Conservation (phyloP, 2,888 invertebrate genomes). For the Campoletis raptor region DNA sequence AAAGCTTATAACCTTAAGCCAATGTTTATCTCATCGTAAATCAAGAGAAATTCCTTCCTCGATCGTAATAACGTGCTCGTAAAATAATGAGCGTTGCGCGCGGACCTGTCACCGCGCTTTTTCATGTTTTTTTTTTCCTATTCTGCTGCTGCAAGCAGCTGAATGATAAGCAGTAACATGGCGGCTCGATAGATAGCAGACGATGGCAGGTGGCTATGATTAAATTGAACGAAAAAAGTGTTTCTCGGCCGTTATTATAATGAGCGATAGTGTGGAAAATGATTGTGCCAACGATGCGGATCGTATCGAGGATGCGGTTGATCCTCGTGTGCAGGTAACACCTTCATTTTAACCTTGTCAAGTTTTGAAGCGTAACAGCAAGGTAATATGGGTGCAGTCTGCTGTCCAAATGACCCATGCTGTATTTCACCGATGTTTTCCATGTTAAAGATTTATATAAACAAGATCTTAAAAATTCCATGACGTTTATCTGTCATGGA, state of each 20-base stretch:
- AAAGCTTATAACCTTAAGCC: not conserved
- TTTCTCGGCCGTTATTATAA: slow-evolving; percentile 60
- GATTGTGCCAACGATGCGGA: slow-evolving; percentile 79
- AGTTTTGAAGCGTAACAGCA: slow-evolving; percentile 71
- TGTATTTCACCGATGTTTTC: not conserved
- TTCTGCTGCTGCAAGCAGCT: slow-evolving; percentile 78
- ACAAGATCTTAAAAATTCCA: not conserved
- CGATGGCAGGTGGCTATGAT: slow-evolving; percentile 82
- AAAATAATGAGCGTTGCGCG: not conserved
- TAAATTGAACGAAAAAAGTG: slow-evolving; percentile 73
- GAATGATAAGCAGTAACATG: slow-evolving; percentile 77
- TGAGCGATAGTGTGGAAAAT: slow-evolving; percentile 77
- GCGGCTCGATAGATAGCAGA: slow-evolving; percentile 83
- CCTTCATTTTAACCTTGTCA: slow-evolving; percentile 81
- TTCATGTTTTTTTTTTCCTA: slow-evolving; percentile 11
- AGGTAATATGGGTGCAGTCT: slow-evolving; percentile 1
- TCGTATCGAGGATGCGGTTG: slow-evolving; percentile 88
- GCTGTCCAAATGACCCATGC: slow-evolving; percentile 3
- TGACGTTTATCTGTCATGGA: not conserved
- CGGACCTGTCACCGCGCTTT: not conserved
- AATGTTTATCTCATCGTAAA: slow-evolving; percentile 36
- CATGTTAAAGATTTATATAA: not conserved
- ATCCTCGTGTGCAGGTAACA: slow-evolving; percentile 92
- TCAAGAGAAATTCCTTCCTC: slow-evolving; percentile 40
- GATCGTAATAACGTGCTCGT: slow-evolving; percentile 47